A percentile compares a stretch with the other conserved stretches of the same genome.
phyloP scores from a whole-genome alignment of 2,797 vertebrate genomes.

The Alauda arvensis region DNA sequence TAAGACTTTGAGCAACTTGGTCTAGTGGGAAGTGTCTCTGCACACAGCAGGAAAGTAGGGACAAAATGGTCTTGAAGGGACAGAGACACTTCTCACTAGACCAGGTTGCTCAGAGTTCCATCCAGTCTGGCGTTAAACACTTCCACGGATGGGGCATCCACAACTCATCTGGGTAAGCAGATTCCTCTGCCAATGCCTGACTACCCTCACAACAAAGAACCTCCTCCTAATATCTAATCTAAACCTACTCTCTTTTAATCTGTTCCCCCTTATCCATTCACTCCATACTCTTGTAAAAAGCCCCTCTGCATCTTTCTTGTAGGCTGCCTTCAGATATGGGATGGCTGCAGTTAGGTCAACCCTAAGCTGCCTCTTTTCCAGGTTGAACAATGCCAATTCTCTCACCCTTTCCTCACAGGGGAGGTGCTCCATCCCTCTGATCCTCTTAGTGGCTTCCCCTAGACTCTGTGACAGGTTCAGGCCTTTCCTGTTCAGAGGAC shows the following conservation, averaged over 20 bases:
- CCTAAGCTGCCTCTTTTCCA: background rate
- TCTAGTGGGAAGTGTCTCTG: background rate
- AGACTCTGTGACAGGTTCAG: background rate
- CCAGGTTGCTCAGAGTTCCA: background rate
- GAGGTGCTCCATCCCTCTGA: background rate
- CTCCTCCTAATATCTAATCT: background rate
- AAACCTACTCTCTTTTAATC: background rate
- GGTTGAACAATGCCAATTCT: background rate
- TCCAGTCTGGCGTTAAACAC: background rate
- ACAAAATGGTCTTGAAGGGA: background rate
- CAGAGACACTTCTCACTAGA: background rate
- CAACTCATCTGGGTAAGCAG: background rate
- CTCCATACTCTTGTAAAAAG: background rate
- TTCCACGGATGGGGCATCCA: fast-evolving
- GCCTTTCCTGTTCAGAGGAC: background rate
- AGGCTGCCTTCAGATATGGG: background rate
- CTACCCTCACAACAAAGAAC: background rate
- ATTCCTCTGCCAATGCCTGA: background rate
- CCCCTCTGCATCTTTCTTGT: background rate
- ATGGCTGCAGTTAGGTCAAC: background rate
- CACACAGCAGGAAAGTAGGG: background rate
- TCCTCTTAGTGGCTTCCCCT: background rate
- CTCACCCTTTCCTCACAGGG: background rate
- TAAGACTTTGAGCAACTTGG: background rate
- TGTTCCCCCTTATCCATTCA: background rate